A percentile compares a stretch with the other conserved stretches of the same genome.
These are phyloP conservation scores for Galerucella calmariensis DNA, from an alignment of 2,888 invertebrate species.

Conservation along the genomic window DNA sequence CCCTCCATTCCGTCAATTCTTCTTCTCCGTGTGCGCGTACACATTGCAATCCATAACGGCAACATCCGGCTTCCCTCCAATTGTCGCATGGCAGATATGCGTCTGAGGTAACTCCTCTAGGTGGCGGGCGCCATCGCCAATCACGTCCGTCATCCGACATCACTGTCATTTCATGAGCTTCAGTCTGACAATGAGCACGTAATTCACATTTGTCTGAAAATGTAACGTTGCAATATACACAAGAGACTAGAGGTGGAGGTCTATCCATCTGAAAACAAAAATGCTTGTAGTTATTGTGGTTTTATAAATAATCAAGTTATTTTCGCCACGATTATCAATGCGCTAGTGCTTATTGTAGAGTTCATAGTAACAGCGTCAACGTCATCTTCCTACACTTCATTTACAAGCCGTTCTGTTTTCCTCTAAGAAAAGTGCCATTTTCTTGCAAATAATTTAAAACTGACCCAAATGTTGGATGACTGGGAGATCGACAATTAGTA, in stretches of 20 bases:
- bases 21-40: constrained; percentile 79
- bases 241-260: constrained; percentile 55
- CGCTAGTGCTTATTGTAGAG: too few relatives aligned
- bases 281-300: not conserved
- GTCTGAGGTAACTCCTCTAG: constrained; percentile 74
- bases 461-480: too few relatives aligned
- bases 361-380: too few relatives aligned
- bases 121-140: constrained; percentile 77
- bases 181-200: constrained; percentile 71
- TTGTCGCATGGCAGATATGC: constrained; percentile 74
- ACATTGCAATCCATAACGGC: constrained; percentile 78
- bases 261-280: constrained; percentile 44
- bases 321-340: not conserved
- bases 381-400: too few relatives aligned
- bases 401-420: too few relatives aligned
- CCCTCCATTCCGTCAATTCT: constrained; percentile 80
- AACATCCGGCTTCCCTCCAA: constrained; percentile 69
- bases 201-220: constrained; percentile 69
- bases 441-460: too few relatives aligned
- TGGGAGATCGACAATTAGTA: too few relatives aligned
- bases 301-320: not conserved
- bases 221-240: constrained; percentile 70
- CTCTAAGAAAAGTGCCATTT: too few relatives aligned
- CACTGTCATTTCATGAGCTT: constrained; percentile 70
- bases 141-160: constrained; percentile 78